Conservation (phyloP, 2,888 invertebrate species). For the Lasioglossum villosulum region DNA sequence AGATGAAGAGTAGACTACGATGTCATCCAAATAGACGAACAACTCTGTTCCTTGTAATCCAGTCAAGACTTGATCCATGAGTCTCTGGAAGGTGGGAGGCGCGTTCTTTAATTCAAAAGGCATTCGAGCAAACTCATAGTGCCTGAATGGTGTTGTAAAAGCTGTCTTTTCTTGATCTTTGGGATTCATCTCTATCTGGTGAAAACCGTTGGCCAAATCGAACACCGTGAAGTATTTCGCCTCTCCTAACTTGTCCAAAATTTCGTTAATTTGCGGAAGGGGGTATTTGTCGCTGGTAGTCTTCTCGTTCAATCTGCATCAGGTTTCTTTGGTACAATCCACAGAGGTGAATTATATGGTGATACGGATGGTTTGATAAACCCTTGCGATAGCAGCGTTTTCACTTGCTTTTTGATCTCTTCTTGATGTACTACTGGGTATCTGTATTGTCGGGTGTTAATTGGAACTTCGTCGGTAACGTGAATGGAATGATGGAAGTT, state of each 20-base stretch:
- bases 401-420: neutral
- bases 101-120: constrained; percentile 10
- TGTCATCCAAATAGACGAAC: neutral
- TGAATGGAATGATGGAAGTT: neutral
- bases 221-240: constrained; percentile 10
- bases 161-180: neutral
- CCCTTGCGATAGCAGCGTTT: neutral
- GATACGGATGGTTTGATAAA: neutral
- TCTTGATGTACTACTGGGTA: neutral
- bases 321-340: neutral
- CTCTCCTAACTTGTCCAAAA: neutral
- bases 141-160: neutral
- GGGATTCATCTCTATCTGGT: neutral
- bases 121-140: constrained; percentile 2
- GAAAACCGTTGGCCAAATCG: neutral
- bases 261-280: neutral
- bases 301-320: neutral
- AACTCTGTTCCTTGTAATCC: neutral
- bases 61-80: neutral
- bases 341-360: neutral
- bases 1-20: neutral
- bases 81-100: neutral
- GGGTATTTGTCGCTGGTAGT: neutral
- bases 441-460: neutral
- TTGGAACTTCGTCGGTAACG: neutral